Evolutionary conservation across 2,113 vertebrate genomes (phyloP), one percentile per base, ranked within the genome.

Genomic region (Oostethus manadensis): DNA sequence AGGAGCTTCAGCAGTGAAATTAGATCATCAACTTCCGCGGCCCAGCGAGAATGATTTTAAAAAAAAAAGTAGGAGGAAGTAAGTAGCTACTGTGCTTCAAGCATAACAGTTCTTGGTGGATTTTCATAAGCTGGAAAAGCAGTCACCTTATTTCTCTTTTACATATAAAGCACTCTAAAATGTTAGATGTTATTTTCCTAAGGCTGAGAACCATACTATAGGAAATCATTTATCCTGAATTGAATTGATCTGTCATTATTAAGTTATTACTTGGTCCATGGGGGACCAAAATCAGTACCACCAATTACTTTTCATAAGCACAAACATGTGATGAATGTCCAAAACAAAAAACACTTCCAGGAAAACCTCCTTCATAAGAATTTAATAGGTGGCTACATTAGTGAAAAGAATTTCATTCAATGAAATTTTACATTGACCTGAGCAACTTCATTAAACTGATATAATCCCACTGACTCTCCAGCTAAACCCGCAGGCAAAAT

Each of bases 371-470:
- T 29, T 47, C 57, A 50, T 38, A 50, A 33, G 64, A 68, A 71
- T 79, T 70, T 68, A 75, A 77, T 75, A 68, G 79, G 62, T 82
- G 74, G 78, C 79, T 67, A 61, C 60, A 62, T 42, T 59, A 70
- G 64, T 64, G 49, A 68, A 77, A 78, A n/a, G 2, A 83, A 86
- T 80, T 82, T 74, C 84, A 85, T 84, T 84, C 73, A 49, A 66
- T 77, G 26, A 81, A 83, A 86, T 84, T 71, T 82, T 83, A 83
- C 79, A 72, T 69, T 14, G 48, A 65, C 60, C 62, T 50, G 71
- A 84, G 80, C 53, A 80, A 76, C 67, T 80, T 84, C 76, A 81
- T 84, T 83, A 75, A 74, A 78, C 53, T 78, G 83, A 88, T 84
- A 82, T 63, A 74, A 84, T 85, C 79, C 72, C 51, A 66, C 71